Base-by-base conservation (phyloP, 1,140 invertebrate genomes). In the Drosophila neocordata region DNA sequence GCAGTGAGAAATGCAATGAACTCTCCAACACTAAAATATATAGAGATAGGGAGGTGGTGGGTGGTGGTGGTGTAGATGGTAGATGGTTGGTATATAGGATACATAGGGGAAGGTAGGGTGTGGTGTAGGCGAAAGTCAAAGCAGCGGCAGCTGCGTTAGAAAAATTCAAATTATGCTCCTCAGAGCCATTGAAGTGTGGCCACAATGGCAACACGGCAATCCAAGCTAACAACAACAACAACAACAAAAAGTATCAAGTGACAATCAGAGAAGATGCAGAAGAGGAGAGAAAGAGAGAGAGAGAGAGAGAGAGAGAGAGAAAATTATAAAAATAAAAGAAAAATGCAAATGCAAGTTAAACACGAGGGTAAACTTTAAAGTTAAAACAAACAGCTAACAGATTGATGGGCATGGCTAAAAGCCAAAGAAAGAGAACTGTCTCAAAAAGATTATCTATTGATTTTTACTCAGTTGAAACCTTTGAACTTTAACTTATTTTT, bases 131-230 rank as follows among this genome's bases (percentile, higher is more conserved):
- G 71, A 69, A 73, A 75, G 72, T 67, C 60, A 57, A 35, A 69
- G 34, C 58, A 52, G 68, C 58, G 9, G 67, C 72, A 57, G 63
- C 72, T 74, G 72, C 70, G 70, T 63, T 76, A 76, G 73, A 76
- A 76, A 76, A 76, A 76, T 76, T 76, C 73, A 76, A 76, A 76
- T 76, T 76, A 76, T 76, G 73, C 73, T 58, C 73, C 61, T 59
- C 71, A 60, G 24, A 62, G 72, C 73, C 73, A 76, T 76, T 76
- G 73, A 69, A 76, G 73, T 75, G 73, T 76, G 73, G 64, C 72
- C 65, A 67, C 48, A 57, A 60, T n/a, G 27, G 22, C 57, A 58
- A 52, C 53, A 56, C 24, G 24, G 13, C 38, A 27, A 11, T 4
- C 27, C 24, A 24, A 31, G 27, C 4, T 37, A 44, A n/a, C 37